phyloP scores from a whole-genome alignment of 2,888 invertebrate species.

The Azorinus chamasolen region DNA sequence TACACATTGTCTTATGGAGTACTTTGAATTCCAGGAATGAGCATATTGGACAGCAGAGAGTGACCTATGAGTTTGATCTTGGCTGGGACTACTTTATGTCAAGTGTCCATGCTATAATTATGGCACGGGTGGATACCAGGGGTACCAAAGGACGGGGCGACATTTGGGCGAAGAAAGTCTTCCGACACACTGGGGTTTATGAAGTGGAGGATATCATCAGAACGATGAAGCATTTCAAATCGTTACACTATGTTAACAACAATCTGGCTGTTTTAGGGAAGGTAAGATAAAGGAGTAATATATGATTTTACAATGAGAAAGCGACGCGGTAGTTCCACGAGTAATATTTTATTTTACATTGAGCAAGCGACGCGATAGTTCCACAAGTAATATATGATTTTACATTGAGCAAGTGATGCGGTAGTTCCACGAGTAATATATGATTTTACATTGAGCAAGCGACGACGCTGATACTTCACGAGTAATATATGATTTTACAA shows the following conservation, averaged over 20 bases:
- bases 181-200: conserved; percentile 94
- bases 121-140: conserved; percentile 97
- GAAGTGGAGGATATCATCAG: conserved; percentile 97
- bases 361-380: too few species aligned
- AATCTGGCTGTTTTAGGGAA: conserved; percentile 43
- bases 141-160: conserved; percentile 96
- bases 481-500: too few species aligned
- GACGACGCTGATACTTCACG: too few species aligned
- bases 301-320: too few species aligned
- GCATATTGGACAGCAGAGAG: conserved; percentile 89
- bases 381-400: too few species aligned
- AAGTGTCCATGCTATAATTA: conserved; percentile 94
- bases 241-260: conserved; percentile 34
- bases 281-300: conserved; percentile 28
- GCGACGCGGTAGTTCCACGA: too few species aligned
- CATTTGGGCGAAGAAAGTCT: conserved; percentile 93
- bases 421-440: too few species aligned
- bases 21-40: too few species aligned
- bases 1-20: too few species aligned
- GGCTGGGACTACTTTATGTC: conserved; percentile 96
- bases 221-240: conserved; percentile 87
- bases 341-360: too few species aligned
- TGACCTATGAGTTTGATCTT: conserved; percentile 94
- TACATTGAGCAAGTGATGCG: too few species aligned
- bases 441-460: too few species aligned